Percentiles rank a stretch among this genome's conserved stretches.
phyloP scores from a whole-genome alignment of 2,113 vertebrate species.

The Gymnocephalus cernua region DNA sequence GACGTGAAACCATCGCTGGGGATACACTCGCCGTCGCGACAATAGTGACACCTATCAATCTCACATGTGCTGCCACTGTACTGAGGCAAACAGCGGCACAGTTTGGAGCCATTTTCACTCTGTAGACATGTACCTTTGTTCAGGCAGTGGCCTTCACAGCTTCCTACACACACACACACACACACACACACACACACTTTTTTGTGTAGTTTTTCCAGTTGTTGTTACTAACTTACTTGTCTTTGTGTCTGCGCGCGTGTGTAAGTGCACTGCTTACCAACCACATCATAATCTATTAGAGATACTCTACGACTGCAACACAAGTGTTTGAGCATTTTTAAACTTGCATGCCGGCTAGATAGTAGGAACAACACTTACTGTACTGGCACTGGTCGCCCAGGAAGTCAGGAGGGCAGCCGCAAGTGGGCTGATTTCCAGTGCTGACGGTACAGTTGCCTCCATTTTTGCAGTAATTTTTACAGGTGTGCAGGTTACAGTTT shows the following conservation, averaged over 20 bases:
- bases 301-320: background rate
- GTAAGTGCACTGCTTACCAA: background rate
- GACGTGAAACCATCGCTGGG: slow-evolving; percentile 81
- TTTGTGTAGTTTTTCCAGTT: background rate
- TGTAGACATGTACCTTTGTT: slow-evolving; percentile 90
- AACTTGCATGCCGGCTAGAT: background rate
- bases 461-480: slow-evolving; percentile 90
- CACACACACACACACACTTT: slow-evolving; percentile 11
- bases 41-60: slow-evolving; percentile 92
- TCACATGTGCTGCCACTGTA: slow-evolving; percentile 88
- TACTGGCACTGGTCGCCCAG: slow-evolving; percentile 96
- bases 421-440: slow-evolving; percentile 94
- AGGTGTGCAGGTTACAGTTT: slow-evolving; percentile 91
- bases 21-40: slow-evolving; percentile 89
- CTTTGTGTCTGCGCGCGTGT: background rate
- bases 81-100: slow-evolving; percentile 89
- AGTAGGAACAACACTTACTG: slow-evolving; percentile 85
- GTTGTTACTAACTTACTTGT: background rate
- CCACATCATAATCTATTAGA: background rate
- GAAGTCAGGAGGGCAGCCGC: slow-evolving; percentile 87
- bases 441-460: slow-evolving; percentile 93
- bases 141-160: slow-evolving; percentile 90
- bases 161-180: slow-evolving; percentile 79
- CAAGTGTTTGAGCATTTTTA: background rate
- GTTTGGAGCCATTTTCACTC: slow-evolving; percentile 80